A percentile compares a stretch with the other conserved stretches of the same genome.
Conservation (phyloP, 2,797 vertebrate species). For the Tragelaphus oryx region DNA sequence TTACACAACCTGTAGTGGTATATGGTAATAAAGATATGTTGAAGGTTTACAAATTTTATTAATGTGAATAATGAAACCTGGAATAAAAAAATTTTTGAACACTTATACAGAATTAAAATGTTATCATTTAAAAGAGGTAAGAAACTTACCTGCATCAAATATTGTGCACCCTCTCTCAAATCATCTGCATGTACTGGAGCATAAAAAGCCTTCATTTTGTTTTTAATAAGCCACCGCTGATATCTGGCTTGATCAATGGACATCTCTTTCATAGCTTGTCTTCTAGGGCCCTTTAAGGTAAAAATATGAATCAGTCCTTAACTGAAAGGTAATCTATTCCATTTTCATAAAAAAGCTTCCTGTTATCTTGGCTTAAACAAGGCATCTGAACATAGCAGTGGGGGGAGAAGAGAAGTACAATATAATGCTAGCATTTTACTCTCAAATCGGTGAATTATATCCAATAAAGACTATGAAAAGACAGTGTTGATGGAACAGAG, state of each 20-base stretch:
- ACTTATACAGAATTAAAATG: neutral
- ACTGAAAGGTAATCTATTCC: neutral
- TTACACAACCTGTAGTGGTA: neutral
- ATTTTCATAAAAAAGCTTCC: constrained; percentile 1
- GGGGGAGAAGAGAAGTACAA: neutral
- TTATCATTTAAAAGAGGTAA: neutral
- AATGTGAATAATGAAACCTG: constrained; percentile 16
- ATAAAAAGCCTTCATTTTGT: constrained; percentile 96
- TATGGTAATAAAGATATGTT: neutral
- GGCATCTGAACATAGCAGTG: neutral
- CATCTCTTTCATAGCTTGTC: constrained; percentile 95
- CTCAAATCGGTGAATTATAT: neutral
- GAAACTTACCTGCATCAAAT: constrained; percentile 91
- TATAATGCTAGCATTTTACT: neutral
- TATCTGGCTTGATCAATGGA: constrained; percentile 90
- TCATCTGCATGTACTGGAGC: constrained; percentile 95
- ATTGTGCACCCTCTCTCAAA: constrained; percentile 92
- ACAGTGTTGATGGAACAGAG: neutral
- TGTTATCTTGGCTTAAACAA: neutral
- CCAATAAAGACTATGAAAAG: neutral
- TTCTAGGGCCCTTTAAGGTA: constrained; percentile 88
- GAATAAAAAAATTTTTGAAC: neutral
- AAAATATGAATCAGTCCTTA: constrained; percentile 31
- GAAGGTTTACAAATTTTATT: neutral
- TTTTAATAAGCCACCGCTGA: constrained; percentile 96